phyloP scores from a whole-genome alignment of 1,140 invertebrate species.

The Lamellibrachia luymesi region DNA sequence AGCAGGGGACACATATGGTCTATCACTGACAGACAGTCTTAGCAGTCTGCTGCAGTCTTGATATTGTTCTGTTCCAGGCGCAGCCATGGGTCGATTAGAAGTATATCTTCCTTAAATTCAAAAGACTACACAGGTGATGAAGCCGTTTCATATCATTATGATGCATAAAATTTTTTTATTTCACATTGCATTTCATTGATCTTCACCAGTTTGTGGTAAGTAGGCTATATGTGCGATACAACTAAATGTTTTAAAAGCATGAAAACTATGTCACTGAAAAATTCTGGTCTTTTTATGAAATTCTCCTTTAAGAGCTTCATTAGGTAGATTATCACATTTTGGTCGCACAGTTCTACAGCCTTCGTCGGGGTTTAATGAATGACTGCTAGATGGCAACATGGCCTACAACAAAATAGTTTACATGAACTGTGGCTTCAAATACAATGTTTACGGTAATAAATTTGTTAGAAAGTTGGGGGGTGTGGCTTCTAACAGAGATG shows the following conservation, averaged over 20 bases:
- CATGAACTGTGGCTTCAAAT: background rate
- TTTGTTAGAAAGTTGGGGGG: background rate
- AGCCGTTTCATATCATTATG: background rate
- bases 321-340: background rate
- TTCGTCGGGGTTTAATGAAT: no score
- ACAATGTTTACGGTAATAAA: background rate
- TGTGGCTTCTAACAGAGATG: no score
- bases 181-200: background rate
- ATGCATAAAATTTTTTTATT: background rate
- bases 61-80: background rate
- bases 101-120: background rate
- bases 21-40: background rate
- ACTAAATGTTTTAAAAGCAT: no score
- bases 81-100: background rate
- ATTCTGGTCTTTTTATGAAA: background rate
- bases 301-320: background rate
- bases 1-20: no score
- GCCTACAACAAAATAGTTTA: background rate
- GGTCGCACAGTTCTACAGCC: background rate
- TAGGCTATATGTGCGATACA: no score
- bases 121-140: background rate
- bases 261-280: no score
- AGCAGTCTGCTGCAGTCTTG: background rate
- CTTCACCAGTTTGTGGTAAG: no score
- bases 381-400: background rate